A percentile compares a stretch with the other conserved stretches of the same genome.
phyloP scores from a whole-genome alignment of 2,797 vertebrate genomes.

The Oreochromis grahami region DNA sequence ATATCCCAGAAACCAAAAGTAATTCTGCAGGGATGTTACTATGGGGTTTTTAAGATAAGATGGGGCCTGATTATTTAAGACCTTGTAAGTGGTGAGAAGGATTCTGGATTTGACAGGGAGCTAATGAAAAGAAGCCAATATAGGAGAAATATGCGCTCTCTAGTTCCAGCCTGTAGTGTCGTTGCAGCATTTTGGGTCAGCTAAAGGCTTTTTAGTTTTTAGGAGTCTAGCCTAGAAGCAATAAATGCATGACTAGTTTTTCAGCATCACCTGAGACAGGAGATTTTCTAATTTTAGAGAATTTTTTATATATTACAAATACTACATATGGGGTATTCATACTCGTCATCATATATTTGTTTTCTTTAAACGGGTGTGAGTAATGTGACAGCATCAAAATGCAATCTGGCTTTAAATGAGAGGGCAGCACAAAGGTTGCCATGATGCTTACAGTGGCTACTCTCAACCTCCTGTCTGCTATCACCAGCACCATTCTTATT shows the following conservation, averaged over 20 bases:
- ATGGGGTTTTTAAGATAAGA: neutral
- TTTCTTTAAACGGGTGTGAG: neutral
- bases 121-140: neutral
- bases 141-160: neutral
- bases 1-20: neutral
- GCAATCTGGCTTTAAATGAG: neutral
- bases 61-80: neutral
- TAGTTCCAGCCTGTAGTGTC: neutral
- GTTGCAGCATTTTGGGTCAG: neutral
- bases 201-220: neutral
- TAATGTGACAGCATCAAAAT: neutral
- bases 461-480: neutral
- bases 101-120: neutral
- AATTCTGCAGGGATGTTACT: neutral
- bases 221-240: neutral
- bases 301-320: neutral
- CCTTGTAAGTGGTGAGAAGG: neutral
- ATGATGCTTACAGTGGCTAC: fast-evolving
- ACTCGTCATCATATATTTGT: neutral
- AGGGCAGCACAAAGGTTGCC: neutral
- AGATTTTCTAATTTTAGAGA: neutral
- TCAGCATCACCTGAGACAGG: neutral
- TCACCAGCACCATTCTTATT: neutral
- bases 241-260: neutral
- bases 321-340: neutral